These are phyloP conservation scores for Tetanocera ferruginea DNA, from an alignment of 2,888 invertebrate genomes.

Conservation along the genomic window DNA sequence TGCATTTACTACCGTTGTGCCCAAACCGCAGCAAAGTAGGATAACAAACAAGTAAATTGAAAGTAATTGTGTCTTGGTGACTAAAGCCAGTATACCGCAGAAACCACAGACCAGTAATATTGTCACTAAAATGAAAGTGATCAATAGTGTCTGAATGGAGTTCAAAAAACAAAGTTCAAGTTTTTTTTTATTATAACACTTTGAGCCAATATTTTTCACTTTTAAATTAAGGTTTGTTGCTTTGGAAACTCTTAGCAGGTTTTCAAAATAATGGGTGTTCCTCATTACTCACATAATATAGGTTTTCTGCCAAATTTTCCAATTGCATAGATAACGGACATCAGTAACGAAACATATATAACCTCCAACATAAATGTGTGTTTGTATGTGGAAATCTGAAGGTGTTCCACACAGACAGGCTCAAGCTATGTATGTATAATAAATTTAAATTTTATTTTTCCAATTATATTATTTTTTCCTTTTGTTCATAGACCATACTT, in stretches of 20 bases:
- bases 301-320: constrained; percentile 53
- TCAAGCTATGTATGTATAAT: constrained; percentile 24
- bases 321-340: constrained; percentile 53
- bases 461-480: neutral
- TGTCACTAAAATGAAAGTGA: constrained; percentile 46
- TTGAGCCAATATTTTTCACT: no score
- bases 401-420: constrained; percentile 48
- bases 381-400: constrained; percentile 59
- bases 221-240: no score
- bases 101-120: constrained; percentile 52
- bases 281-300: constrained; percentile 55
- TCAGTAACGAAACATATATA: constrained; percentile 53
- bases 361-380: constrained; percentile 58
- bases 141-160: neutral
- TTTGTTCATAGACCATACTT: constrained; percentile 28
- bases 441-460: neutral
- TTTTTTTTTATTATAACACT: no score
- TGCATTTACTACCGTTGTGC: constrained; percentile 58
- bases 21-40: constrained; percentile 54
- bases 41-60: constrained; percentile 54
- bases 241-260: no score
- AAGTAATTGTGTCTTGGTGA: constrained; percentile 51
- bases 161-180: neutral
- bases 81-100: constrained; percentile 50
- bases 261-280: no score